These are phyloP conservation scores for Eupeodes corollae DNA, from an alignment of 1,140 invertebrate genomes.

Conservation along the genomic window DNA sequence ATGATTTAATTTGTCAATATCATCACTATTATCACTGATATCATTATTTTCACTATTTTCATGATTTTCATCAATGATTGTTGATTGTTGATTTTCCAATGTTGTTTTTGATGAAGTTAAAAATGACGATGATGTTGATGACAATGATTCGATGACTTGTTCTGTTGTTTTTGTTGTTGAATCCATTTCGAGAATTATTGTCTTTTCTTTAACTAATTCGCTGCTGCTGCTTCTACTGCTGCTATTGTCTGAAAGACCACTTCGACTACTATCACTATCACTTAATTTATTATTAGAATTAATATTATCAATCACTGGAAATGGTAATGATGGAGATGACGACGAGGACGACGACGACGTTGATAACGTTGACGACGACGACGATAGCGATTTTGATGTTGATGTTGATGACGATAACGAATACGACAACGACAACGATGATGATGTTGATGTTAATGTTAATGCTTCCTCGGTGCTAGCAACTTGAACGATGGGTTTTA, in stretches of 20 bases:
- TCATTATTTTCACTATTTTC: background rate
- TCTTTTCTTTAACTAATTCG: too few relatives aligned
- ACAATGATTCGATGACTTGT: background rate
- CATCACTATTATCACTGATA: background rate
- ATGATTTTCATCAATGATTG: background rate
- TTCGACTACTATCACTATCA: background rate
- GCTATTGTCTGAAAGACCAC: too few relatives aligned
- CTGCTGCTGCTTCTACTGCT: background rate
- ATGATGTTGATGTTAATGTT: constrained; percentile 11
- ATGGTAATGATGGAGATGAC: constrained; percentile 4
- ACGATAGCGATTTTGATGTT: constrained; percentile 2
- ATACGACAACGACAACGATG: constrained; percentile 14
- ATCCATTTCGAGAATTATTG: too few relatives aligned
- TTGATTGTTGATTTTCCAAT: background rate
- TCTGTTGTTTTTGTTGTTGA: too few relatives aligned
- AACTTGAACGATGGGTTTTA: constrained; percentile 35
- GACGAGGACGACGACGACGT: constrained; percentile 13
- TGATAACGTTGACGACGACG: constrained; percentile 13
- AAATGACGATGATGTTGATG: background rate
- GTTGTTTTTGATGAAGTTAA: background rate
- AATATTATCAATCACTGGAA: constrained; percentile 1
- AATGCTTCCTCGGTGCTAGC: constrained; percentile 38
- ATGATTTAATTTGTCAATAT: background rate
- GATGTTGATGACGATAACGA: background rate
- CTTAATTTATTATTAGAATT: background rate